phyloP scores from a whole-genome alignment of 2,113 vertebrate species.

The Cyphomyrus plagiostoma region DNA sequence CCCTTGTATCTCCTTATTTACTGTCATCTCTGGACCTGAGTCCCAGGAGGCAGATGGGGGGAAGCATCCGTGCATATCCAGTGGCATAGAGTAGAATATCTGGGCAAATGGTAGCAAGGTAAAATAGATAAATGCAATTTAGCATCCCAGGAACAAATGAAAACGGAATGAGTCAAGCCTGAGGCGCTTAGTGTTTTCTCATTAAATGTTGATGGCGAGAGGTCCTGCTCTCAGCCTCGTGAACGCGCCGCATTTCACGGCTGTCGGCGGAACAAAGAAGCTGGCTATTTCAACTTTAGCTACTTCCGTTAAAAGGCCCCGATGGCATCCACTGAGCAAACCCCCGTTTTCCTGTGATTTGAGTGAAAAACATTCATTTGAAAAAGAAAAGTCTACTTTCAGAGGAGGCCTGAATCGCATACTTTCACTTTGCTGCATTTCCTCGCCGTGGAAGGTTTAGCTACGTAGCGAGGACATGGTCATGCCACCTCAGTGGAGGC shows the following conservation, averaged over 20 bases:
- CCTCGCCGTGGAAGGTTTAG: background rate
- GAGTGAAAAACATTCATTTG: background rate
- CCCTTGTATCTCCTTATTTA: conserved; percentile 9
- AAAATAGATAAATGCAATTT: conserved; percentile 13
- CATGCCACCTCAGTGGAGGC: background rate
- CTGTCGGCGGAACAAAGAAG: background rate
- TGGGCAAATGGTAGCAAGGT: background rate
- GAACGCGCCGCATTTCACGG: background rate
- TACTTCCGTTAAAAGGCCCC: background rate
- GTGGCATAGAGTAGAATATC: background rate
- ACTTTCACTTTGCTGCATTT: background rate
- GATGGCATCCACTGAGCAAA: background rate
- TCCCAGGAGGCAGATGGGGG: background rate
- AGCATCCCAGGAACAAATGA: background rate
- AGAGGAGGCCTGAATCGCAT: background rate
- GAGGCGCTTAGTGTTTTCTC: background rate
- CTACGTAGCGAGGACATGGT: background rate
- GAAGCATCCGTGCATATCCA: background rate
- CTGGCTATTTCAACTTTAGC: background rate
- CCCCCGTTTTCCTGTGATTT: background rate
- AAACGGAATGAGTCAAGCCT: background rate
- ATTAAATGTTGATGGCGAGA: conserved; percentile 12
- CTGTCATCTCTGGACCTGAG: background rate
- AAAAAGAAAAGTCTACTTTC: background rate
- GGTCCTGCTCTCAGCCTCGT: background rate